Conservation (phyloP, 2,797 vertebrate species). For the Hybognathus amarus region DNA sequence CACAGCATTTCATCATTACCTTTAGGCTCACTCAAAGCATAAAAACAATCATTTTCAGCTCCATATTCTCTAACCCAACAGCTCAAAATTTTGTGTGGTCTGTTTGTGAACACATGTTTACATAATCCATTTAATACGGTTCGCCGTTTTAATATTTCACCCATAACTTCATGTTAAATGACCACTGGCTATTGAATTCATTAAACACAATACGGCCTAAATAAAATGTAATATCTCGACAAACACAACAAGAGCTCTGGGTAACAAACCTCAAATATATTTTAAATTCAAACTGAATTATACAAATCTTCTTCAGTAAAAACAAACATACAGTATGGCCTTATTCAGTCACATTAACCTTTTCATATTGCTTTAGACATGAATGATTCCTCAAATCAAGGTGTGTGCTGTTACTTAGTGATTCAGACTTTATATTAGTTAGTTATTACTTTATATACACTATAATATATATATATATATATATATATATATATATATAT, state of each 20-base stretch:
- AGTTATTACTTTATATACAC: too few species aligned
- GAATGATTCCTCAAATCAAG: background rate
- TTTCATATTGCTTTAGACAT: background rate
- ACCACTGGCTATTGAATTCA: slow-evolving; percentile 9
- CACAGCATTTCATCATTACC: background rate
- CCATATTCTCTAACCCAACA: background rate
- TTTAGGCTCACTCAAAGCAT: slow-evolving; percentile 14
- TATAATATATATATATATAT: too few species aligned
- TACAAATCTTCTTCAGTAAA: background rate
- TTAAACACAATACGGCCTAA: background rate
- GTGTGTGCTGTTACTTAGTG: background rate
- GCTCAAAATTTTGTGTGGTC: background rate
- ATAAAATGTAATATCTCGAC: background rate
- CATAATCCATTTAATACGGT: slow-evolving; percentile 1
- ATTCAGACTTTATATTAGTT: background rate
- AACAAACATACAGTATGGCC: background rate
- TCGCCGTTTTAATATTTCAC: background rate
- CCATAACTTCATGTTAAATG: background rate
- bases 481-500: too few species aligned
- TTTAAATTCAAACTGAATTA: background rate
- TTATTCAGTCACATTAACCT: background rate
- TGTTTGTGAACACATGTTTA: slow-evolving; percentile 18
- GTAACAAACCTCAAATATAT: background rate
- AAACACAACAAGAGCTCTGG: background rate
- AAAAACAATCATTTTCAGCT: slow-evolving; percentile 17